Evolutionary conservation across 2,797 vertebrate species (phyloP).

Genomic region (Poeciliopsis turneri): DNA sequence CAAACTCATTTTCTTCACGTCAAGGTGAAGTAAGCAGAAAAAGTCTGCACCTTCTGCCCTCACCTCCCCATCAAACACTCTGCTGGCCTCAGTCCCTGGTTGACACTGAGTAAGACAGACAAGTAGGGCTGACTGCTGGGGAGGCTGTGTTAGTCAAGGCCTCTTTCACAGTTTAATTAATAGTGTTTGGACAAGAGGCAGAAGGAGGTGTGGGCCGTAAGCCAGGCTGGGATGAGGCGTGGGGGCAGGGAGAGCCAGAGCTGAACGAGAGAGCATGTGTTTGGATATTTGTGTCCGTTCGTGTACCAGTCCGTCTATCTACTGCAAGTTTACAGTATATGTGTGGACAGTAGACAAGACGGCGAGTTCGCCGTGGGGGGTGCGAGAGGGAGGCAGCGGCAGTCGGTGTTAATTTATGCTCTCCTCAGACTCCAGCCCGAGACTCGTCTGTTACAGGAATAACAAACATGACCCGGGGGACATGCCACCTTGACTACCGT

Average conservation of each 20-base stretch:
- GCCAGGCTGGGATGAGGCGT: constrained; percentile 28
- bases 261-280: constrained; percentile 48
- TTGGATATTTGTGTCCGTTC: constrained; percentile 63
- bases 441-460: constrained; percentile 78
- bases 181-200: constrained; percentile 81
- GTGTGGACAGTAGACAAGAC: constrained; percentile 72
- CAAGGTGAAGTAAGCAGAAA: constrained; percentile 66
- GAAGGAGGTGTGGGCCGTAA: constrained; percentile 62
- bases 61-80: background rate
- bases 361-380: constrained; percentile 56
- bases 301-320: constrained; percentile 66
- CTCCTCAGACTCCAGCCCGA: constrained; percentile 71
- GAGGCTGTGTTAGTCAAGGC: constrained; percentile 79
- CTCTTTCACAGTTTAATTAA: constrained; percentile 85
- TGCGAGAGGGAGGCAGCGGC: constrained; percentile 38
- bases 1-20: constrained; percentile 69
- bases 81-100: constrained; percentile 58
- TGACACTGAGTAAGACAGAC: constrained; percentile 82
- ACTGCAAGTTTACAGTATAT: constrained; percentile 50
- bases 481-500: constrained; percentile 78
- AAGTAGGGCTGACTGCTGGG: constrained; percentile 73
- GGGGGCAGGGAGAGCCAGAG: constrained; percentile 42
- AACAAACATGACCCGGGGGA: constrained; percentile 83
- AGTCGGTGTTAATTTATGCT: constrained; percentile 82
- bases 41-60: constrained; percentile 62